Evolutionary conservation across 2,113 vertebrate species (phyloP).

Genomic region (Brienomyrus longianalis): DNA sequence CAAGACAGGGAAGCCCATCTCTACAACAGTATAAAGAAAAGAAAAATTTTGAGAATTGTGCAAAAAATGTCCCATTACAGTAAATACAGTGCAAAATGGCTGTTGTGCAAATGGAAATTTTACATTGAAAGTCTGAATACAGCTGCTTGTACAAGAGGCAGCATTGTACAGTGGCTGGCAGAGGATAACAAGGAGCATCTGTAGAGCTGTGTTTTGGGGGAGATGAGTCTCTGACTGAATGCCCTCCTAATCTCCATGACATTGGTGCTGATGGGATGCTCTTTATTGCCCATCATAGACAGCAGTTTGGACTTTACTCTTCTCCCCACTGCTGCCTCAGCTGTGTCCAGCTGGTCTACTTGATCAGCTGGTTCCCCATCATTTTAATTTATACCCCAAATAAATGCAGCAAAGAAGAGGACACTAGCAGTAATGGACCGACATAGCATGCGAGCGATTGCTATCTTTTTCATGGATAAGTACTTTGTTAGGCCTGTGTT

Average conservation of each 20-base stretch:
- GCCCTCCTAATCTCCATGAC: neutral
- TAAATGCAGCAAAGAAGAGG: neutral
- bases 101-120: neutral
- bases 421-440: neutral
- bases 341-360: neutral
- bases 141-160: neutral
- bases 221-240: neutral
- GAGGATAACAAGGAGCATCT: neutral
- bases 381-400: neutral
- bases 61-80: neutral
- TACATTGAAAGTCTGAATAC: neutral
- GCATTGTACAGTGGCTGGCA: neutral
- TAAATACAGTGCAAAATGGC: neutral
- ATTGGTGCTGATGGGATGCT: neutral
- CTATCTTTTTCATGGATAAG: neutral
- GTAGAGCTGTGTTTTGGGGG: neutral
- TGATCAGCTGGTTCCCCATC: neutral
- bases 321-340: neutral
- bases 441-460: neutral
- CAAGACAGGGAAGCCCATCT: neutral
- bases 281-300: neutral
- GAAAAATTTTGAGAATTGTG: neutral
- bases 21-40: too few species aligned
- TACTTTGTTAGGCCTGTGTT: neutral
- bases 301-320: neutral